These are phyloP conservation scores for Melospiza georgiana DNA, from an alignment of 2,113 vertebrate species.

Conservation along the genomic window DNA sequence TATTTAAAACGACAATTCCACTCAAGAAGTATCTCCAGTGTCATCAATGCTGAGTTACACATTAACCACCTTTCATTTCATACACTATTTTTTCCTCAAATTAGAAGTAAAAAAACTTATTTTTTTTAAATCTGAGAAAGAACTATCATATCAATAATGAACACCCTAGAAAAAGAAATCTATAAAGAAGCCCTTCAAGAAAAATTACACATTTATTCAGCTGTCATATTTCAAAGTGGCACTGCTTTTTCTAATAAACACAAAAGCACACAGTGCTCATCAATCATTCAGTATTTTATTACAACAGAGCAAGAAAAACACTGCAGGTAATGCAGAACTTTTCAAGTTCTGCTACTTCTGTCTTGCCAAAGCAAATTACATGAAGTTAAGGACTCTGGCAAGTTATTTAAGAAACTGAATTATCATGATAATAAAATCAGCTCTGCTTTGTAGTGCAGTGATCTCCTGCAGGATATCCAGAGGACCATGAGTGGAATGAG, in stretches of 20 bases:
- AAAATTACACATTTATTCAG: constrained; percentile 27
- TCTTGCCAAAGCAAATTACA: not conserved
- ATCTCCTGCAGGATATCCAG: not conserved
- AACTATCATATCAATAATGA: not conserved
- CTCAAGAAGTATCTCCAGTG: not conserved
- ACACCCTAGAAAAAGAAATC: not conserved
- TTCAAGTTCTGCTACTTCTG: not conserved
- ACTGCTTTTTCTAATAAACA: not conserved
- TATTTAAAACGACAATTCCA: not conserved
- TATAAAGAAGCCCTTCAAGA: not conserved
- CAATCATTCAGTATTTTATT: constrained; percentile 14
- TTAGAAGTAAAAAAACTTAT: not conserved
- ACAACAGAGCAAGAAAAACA: not conserved
- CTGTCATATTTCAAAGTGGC: not conserved
- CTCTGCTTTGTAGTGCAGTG: not conserved
- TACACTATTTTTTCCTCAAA: not conserved
- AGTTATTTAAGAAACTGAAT: not conserved
- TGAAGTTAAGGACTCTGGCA: not conserved
- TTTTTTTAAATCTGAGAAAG: not conserved
- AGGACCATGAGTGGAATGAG: not conserved
- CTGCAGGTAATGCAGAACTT: not conserved
- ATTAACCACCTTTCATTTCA: not conserved
- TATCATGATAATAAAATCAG: not conserved
- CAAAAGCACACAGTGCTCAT: not conserved
- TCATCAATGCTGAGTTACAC: not conserved